Base-by-base conservation (phyloP, 2,888 invertebrate genomes). In the Lissonota sp. region DNA sequence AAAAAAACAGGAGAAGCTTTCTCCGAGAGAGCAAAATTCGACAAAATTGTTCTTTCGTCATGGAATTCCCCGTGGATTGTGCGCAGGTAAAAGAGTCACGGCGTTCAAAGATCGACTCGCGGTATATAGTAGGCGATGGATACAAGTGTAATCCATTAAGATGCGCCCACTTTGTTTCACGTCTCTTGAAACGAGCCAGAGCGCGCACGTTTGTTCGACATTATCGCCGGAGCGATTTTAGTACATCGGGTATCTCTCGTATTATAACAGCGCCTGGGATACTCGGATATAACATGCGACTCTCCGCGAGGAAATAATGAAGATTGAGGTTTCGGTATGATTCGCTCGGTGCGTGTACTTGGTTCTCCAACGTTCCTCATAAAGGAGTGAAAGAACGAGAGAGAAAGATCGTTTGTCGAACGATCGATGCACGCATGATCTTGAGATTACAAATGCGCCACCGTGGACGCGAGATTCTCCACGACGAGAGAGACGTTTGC, bases 111-210 rank as follows among this genome's bases (percentile, higher is more conserved):
- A 63, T 63, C 39, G 63, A 4, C 26, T 12, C 16, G 63, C 87
- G 79, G 86, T 26, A 26, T 26, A 26, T 26, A 26, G 26, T 85
- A 87, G 88, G 86, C 88, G 87, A 89, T 86, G 82, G 85, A 76
- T 89, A 88, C 88, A 89, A 89, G 89, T 89, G 89, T 88, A 88
- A 88, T 89, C 88, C 88, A 89, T 89, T 89, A 87, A 85, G 88
- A 89, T 88, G 89, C 87, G 87, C 85, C 86, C 85, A 86, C 86
- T 88, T 86, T 87, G 86, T 87, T 87, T 85, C 83, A 60, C 58
- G 55, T 72, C 69, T 57, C 67, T 72, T 55, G 57, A 70, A 74
- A 69, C 77, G 78, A 74, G 74, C 78, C 64, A 71, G 75, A 5
- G 53, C 53, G 53, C 7, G 14, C 26, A 26, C 53, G 53, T 14